Base-by-base conservation (phyloP, 2,113 vertebrate genomes). In the Marmota monax region DNA sequence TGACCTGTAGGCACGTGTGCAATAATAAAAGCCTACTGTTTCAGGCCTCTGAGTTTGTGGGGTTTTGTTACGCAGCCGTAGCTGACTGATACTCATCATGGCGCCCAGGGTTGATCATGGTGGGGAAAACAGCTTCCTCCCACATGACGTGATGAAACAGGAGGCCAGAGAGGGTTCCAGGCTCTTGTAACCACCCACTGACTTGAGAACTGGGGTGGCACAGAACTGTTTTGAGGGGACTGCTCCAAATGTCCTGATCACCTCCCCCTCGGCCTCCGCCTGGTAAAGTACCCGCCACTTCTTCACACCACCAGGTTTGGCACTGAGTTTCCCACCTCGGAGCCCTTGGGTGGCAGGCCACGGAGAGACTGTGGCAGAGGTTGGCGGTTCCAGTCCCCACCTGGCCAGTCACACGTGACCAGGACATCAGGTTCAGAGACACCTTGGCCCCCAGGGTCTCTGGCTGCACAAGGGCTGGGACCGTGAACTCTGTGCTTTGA, bases 1-100 rank as follows among this genome's bases (percentile, higher is more conserved):
- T n/a, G 69, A 16, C 4, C 27, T 16, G 5, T 1, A 37, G 77
- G 25, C 0, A 14, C n/a, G 0, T 0, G 23, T 53, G n/a, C n/a
- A 14, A 5, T 20, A 20, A 2, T 10, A 61, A 27, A 17, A 37
- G 29, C 73, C 37, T n/a, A 2, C 39, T 11, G 22, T 37, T 22
- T 5, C 27, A 37, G 58, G 18, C 7, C 51, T 1, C 2, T 0
- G 51, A 20, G 51, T 53, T 82, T n/a, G 4, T 4, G n/a, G 69
- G 16, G 29, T 18, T 32, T 82, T 88, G 88, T 94, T 63, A 86
- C 0, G 0, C 27, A 20, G 83, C 67, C 3, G 12, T 32, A 88
- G 56, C 86, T 90, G 10, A 48, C 83, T n/a, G 78, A 85, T 3
- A 29, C 39, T 65, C 17, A 27, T 25, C 0, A 0, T 7, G 22